A percentile compares a stretch with the other conserved stretches of the same genome.
These are phyloP conservation scores for Luffia ferchaultella DNA, from an alignment of 2,888 invertebrate genomes.

Conservation along the genomic window DNA sequence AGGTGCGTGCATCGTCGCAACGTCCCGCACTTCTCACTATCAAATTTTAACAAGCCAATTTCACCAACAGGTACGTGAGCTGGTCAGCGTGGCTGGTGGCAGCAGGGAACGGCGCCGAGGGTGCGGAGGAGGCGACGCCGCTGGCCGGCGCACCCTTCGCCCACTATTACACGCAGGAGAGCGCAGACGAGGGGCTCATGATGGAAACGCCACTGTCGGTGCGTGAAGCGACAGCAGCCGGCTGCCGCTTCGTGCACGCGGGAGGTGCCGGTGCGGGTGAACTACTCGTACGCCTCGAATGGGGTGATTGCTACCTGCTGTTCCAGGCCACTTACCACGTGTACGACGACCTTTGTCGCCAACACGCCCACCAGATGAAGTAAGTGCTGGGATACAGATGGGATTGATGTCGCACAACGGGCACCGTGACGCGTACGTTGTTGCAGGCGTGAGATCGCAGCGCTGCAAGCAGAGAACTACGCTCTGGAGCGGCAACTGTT, in stretches of 20 bases:
- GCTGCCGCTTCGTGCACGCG: slow-evolving; percentile 73
- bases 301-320: slow-evolving; percentile 82
- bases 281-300: slow-evolving; percentile 79
- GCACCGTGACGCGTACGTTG: slow-evolving; percentile 8
- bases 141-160: slow-evolving; percentile 79
- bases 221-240: slow-evolving; percentile 75
- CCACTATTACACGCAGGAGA: slow-evolving; percentile 83
- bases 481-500: slow-evolving; percentile 82
- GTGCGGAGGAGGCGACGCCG: slow-evolving; percentile 70
- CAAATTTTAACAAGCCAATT: neutral
- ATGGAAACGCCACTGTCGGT: slow-evolving; percentile 82
- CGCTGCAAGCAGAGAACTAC: slow-evolving; percentile 84
- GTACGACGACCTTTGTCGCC: slow-evolving; percentile 81
- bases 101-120: slow-evolving; percentile 55
- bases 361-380: slow-evolving; percentile 88
- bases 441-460: slow-evolving; percentile 78
- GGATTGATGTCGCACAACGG: neutral
- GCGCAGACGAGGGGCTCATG: slow-evolving; percentile 79
- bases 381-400: slow-evolving; percentile 28
- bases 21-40: neutral
- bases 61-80: slow-evolving; percentile 57
- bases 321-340: slow-evolving; percentile 85
- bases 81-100: slow-evolving; percentile 76
- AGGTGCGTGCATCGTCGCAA: slow-evolving; percentile 30
- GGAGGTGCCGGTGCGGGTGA: slow-evolving; percentile 59